Base-by-base conservation (phyloP, 2,113 vertebrate species). In the Larimichthys crocea region DNA sequence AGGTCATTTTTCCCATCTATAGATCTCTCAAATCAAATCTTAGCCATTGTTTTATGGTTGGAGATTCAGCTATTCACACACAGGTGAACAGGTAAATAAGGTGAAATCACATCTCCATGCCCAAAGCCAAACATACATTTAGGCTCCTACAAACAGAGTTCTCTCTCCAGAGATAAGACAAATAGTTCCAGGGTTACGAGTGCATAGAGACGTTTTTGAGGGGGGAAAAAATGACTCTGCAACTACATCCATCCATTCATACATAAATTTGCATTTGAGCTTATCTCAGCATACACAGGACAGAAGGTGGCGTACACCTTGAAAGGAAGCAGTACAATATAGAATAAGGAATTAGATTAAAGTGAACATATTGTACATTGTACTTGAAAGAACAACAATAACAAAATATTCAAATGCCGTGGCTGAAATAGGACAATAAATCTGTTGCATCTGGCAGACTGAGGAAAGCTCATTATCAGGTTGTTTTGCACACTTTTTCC, bases 391-490 rank as follows among this genome's bases (percentile, higher is more conserved):
- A 44, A 46, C 17, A 44, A 46, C 17, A 44, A 4, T 35, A 73
- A 68, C 10, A 64, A 67, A 52, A 79, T 17, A 67, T 61, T 35
- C 40, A 19, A 66, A 0, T 9, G 1, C 53, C 29, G 68, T 48
- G 78, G 66, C 65, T 44, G 68, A 82, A 73, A 55, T 50, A 57
- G 62, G 63, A 60, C 46, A 74, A 62, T 79, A 62, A 56, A 67
- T 65, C 40, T 76, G 80, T 77, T 60, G 69, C 83, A 64, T 84
- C 71, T 80, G 65, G 64, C 29, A 46, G n/a, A 35, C 35, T 20
- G 67, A 84, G 50, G 60, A 72, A 83, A 88, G 65, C 85, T 91
- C 87, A 86, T 88, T 91, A 90, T 86, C 74, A 76, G 63, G 79
- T 77, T 89, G 79, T 84, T 91, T 84, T 89, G 72, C 69, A 31